These are phyloP conservation scores for Telmatherina bonti DNA, from an alignment of 2,797 vertebrate species.

Conservation along the genomic window DNA sequence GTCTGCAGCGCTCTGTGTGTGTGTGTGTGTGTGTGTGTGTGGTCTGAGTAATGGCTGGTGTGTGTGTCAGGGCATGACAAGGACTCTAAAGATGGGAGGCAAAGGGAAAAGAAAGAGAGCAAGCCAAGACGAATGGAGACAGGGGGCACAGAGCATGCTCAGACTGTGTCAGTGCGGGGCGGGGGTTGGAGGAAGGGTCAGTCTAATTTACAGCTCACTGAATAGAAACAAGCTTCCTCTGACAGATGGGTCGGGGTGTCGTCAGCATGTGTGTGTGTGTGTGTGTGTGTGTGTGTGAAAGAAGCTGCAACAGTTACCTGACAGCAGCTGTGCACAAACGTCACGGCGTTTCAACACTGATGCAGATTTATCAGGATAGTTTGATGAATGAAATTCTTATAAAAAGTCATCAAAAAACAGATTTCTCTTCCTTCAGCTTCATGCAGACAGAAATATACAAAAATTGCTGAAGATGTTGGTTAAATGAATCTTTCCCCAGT, in stretches of 20 bases:
- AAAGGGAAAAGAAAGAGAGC: constrained; percentile 53
- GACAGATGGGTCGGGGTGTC: constrained; percentile 51
- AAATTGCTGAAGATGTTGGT: too few relatives aligned
- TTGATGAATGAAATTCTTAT: too few relatives aligned
- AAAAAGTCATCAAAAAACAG: too few relatives aligned
- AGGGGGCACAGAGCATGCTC: constrained; percentile 50
- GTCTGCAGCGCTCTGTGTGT: constrained; percentile 11
- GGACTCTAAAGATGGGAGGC: constrained; percentile 56
- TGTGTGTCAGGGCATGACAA: constrained; percentile 57
- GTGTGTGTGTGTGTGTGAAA: too few relatives aligned
- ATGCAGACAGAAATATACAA: too few relatives aligned
- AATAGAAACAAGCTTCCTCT: constrained; percentile 68
- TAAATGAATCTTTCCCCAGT: too few relatives aligned
- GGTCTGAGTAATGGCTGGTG: constrained; percentile 61
- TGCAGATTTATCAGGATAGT: background rate
- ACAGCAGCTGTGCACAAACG: background rate
- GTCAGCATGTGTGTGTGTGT: constrained; percentile 18
- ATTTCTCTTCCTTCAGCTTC: too few relatives aligned
- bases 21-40: constrained; percentile 40
- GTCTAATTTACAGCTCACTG: constrained; percentile 69
- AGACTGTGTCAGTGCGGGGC: constrained; percentile 21
- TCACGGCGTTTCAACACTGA: constrained; percentile 1
- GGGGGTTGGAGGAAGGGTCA: constrained; percentile 45
- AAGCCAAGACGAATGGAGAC: constrained; percentile 56
- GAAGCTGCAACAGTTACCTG: too few relatives aligned